These are phyloP conservation scores for Tiaroga cobitis DNA, from an alignment of 2,797 vertebrate genomes.

Conservation along the genomic window DNA sequence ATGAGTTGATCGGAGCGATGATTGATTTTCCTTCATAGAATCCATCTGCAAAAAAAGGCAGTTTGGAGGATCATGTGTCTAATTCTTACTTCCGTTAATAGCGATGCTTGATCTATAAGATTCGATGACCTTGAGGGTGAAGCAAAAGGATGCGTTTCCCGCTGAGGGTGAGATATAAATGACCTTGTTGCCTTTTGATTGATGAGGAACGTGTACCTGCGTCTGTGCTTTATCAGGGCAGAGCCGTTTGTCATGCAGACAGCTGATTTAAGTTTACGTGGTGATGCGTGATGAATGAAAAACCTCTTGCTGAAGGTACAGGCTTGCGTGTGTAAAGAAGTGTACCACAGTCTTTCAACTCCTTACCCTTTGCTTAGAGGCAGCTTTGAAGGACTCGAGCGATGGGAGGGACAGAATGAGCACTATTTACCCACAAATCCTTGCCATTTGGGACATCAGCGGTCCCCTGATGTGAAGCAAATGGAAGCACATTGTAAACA, in stretches of 20 bases:
- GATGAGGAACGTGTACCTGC: slow-evolving; percentile 24
- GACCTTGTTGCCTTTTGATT: slow-evolving; percentile 21
- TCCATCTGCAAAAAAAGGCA: not conserved
- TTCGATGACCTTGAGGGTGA: slow-evolving; percentile 2
- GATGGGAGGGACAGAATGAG: slow-evolving; percentile 24
- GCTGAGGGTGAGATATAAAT: slow-evolving; percentile 3
- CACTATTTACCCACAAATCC: slow-evolving; percentile 56
- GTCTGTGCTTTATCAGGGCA: slow-evolving; percentile 14
- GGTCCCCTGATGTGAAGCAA: slow-evolving; percentile 51
- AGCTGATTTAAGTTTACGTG: slow-evolving; percentile 16
- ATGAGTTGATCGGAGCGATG: not conserved
- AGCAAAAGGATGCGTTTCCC: not conserved
- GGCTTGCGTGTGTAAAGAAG: slow-evolving; percentile 38
- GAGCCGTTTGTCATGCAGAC: slow-evolving; percentile 42
- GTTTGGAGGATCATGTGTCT: not conserved
- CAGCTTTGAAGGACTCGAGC: slow-evolving; percentile 52
- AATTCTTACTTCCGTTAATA: slow-evolving; percentile 12
- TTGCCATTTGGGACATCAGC: slow-evolving; percentile 45
- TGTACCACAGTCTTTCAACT: slow-evolving; percentile 65
- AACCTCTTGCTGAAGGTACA: slow-evolving; percentile 2
- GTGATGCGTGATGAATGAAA: slow-evolving; percentile 41
- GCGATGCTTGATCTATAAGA: not conserved
- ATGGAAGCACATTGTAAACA: slow-evolving; percentile 25
- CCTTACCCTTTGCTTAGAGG: slow-evolving; percentile 35
- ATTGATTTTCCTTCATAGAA: slow-evolving; percentile 14